phyloP scores from a whole-genome alignment of 2,888 invertebrate genomes.

The Lordiphosa andalusiaca region DNA sequence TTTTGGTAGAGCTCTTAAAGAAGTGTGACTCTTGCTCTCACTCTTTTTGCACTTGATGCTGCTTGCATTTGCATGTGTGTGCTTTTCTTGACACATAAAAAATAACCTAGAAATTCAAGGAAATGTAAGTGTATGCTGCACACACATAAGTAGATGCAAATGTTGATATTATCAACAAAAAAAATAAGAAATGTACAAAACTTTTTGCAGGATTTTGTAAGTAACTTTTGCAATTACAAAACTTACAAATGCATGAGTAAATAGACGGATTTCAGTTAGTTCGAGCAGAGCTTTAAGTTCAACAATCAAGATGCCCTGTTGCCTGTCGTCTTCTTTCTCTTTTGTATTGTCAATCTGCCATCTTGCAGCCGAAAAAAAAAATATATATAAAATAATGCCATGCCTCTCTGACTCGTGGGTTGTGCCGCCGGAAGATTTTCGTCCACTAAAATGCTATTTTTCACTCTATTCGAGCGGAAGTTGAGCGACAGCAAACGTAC shows the following conservation, averaged over 20 bases:
- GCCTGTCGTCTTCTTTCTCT: slow-evolving; percentile 6
- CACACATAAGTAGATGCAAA: slow-evolving; percentile 35
- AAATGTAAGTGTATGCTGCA: slow-evolving; percentile 12
- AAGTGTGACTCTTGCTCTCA: slow-evolving; percentile 15
- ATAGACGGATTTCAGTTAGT: slow-evolving; percentile 30
- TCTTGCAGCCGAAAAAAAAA: slow-evolving; percentile 4
- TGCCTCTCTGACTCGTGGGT: slow-evolving; percentile 14
- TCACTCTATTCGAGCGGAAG: slow-evolving; percentile 70
- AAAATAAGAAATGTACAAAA: slow-evolving; percentile 26
- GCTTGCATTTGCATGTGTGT: slow-evolving; percentile 22
- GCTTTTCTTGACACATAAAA: slow-evolving; percentile 69
- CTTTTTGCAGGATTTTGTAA: slow-evolving; percentile 34
- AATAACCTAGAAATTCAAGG: slow-evolving; percentile 56
- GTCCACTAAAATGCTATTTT: slow-evolving; percentile 66
- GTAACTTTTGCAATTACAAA: slow-evolving; percentile 65
- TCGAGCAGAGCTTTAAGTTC: slow-evolving; percentile 27
- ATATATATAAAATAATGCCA: slow-evolving; percentile 7
- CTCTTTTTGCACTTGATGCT: slow-evolving; percentile 4
- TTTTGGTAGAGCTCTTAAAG: slow-evolving; percentile 37
- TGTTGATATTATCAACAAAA: slow-evolving; percentile 37
- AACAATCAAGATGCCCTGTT: slow-evolving; percentile 25
- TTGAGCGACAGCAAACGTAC: slow-evolving; percentile 58
- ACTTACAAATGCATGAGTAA: slow-evolving; percentile 37
- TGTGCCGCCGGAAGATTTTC: slow-evolving; percentile 26
- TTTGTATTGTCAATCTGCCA: slow-evolving; percentile 46